phyloP scores from a whole-genome alignment of 2,888 invertebrate genomes.

The Athrips mouffetella region DNA sequence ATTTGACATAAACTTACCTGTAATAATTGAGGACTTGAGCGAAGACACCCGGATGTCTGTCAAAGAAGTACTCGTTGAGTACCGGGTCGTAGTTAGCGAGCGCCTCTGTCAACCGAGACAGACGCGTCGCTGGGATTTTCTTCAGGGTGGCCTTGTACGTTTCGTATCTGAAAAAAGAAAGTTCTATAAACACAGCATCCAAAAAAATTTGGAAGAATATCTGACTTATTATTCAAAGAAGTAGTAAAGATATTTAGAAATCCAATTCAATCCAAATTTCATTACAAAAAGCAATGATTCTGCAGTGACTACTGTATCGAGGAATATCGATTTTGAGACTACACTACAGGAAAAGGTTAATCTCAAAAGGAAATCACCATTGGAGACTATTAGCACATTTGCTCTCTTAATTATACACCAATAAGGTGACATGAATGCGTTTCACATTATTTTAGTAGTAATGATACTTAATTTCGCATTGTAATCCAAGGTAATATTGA shows the following conservation, averaged over 20 bases:
- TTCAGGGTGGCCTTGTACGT: conserved; percentile 97
- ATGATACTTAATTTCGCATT: too few species aligned
- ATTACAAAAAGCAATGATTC: too few species aligned
- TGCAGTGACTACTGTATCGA: too few species aligned
- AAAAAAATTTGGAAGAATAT: not conserved
- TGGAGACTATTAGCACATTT: too few species aligned
- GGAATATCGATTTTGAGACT: too few species aligned
- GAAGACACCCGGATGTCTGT: conserved; percentile 97
- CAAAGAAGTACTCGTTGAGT: conserved; percentile 99
- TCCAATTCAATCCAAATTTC: too few species aligned
- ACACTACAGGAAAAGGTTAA: too few species aligned
- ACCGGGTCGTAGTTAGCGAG: conserved; percentile 99
- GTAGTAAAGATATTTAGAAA: not conserved
- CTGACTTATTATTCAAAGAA: not conserved
- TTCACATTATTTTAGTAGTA: too few species aligned
- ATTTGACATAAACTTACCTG: conserved; percentile 72
- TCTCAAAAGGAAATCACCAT: too few species aligned
- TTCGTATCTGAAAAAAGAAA: conserved; percentile 85
- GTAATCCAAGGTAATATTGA: too few species aligned
- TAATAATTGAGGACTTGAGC: conserved; percentile 99
- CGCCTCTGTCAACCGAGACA: conserved; percentile 96
- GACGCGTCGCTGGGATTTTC: conserved; percentile 97
- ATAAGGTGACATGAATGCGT: too few species aligned
- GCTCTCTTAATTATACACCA: too few species aligned
- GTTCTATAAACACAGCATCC: not conserved